Conservation (phyloP, 1,140 invertebrate species). For the Trichonephila inaurata region DNA sequence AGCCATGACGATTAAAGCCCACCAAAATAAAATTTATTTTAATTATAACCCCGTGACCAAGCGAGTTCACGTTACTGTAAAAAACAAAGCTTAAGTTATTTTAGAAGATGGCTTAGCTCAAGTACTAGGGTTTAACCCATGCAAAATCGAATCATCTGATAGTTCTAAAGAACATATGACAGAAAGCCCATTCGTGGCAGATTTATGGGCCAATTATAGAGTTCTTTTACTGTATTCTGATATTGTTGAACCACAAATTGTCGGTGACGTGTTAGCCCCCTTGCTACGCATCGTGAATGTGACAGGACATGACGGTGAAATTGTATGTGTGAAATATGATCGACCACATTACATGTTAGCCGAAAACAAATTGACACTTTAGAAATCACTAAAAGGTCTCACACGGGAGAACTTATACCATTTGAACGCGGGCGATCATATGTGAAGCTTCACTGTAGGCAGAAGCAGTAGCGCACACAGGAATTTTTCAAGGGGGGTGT, state of each 20-base stretch:
- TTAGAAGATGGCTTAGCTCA: constrained; percentile 9
- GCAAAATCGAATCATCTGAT: too few relatives aligned
- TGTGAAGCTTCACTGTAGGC: constrained; percentile 7
- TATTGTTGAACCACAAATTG: constrained; percentile 34
- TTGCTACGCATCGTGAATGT: constrained; percentile 33
- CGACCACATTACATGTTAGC: constrained; percentile 37
- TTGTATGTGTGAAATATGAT: constrained; percentile 10
- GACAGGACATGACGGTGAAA: constrained; percentile 53
- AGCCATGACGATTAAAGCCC: too few relatives aligned
- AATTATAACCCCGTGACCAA: background rate
- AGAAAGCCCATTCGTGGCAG: constrained; percentile 39
- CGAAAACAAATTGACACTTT: constrained; percentile 35
- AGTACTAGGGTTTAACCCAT: too few relatives aligned
- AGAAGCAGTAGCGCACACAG: too few relatives aligned
- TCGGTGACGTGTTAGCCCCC: constrained; percentile 29
- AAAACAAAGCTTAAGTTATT: constrained; percentile 6
- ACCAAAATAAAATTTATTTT: too few relatives aligned
- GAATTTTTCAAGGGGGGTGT: too few relatives aligned
- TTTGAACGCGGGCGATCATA: constrained; percentile 8
- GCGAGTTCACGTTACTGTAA: background rate
- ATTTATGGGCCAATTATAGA: background rate
- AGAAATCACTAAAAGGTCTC: constrained; percentile 31
- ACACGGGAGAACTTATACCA: background rate
- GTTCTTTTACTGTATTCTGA: constrained; percentile 36
- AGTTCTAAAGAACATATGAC: too few relatives aligned